Percentiles rank a stretch among this genome's conserved stretches.
These are phyloP conservation scores for Alauda arvensis DNA, from an alignment of 2,797 vertebrate species.

Conservation along the genomic window DNA sequence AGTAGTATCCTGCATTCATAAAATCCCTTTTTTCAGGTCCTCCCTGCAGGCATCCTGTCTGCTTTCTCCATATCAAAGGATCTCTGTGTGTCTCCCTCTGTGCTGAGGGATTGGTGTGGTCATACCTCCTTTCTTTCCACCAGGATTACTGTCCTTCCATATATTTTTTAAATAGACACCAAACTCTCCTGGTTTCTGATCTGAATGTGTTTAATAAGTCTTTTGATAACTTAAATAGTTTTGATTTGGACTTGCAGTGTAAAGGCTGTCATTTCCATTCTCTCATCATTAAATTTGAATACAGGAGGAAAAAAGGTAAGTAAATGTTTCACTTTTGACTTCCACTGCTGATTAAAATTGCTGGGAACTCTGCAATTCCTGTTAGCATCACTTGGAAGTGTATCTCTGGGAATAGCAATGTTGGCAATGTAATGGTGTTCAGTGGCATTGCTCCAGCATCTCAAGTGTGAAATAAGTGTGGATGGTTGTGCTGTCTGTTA, in stretches of 20 bases:
- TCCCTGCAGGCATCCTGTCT: not conserved
- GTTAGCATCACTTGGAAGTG: not conserved
- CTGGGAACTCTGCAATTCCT: not conserved
- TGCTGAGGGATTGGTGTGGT: not conserved
- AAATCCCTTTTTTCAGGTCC: not conserved
- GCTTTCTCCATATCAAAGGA: not conserved
- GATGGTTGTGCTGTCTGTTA: not conserved
- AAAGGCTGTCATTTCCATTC: not conserved
- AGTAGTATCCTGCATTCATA: not conserved
- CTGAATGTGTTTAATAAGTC: not conserved
- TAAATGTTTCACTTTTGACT: not conserved
- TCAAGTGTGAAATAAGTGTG: not conserved
- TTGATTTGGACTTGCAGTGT: not conserved
- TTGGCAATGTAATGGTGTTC: not conserved
- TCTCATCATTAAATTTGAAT: not conserved
- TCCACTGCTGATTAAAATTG: not conserved
- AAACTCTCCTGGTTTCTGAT: not conserved
- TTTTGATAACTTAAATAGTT: not conserved
- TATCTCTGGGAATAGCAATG: not conserved
- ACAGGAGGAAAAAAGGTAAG: not conserved
- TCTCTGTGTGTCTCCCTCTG: not conserved
- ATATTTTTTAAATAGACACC: not conserved
- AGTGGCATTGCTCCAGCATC: not conserved
- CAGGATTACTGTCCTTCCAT: not conserved
- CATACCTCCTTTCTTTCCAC: not conserved